A percentile compares a stretch with the other conserved stretches of the same genome.
These are phyloP conservation scores for Pyrrhopygopsis socrates DNA, from an alignment of 2,888 invertebrate species.

Conservation along the genomic window DNA sequence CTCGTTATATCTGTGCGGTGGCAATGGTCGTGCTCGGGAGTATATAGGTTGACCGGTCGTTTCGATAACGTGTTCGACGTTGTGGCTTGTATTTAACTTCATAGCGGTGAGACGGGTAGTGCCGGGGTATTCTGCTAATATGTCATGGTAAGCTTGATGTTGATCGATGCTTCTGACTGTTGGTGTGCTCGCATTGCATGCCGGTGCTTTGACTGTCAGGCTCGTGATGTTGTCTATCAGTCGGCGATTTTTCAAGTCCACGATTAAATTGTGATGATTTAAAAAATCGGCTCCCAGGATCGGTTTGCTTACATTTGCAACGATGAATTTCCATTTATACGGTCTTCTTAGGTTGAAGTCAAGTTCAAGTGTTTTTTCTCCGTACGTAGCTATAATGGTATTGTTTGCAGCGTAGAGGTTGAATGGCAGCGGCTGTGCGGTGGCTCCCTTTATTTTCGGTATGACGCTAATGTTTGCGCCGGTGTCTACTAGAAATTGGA, in stretches of 20 bases:
- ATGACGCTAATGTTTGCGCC: neutral
- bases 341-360: slow-evolving; percentile 29
- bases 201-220: neutral
- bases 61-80: slow-evolving; percentile 28
- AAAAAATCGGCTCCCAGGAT: no score
- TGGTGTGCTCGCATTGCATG: neutral
- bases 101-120: neutral
- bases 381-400: slow-evolving; percentile 35
- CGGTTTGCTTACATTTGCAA: neutral
- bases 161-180: neutral
- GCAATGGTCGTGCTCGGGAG: slow-evolving; percentile 25
- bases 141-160: neutral
- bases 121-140: neutral
- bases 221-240: neutral
- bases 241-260: no score
- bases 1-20: neutral
- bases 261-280: no score
- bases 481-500: slow-evolving; percentile 24
- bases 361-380: slow-evolving; percentile 26
- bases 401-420: slow-evolving; percentile 48
- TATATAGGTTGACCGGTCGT: slow-evolving; percentile 8
- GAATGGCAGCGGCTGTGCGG: neutral
- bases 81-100: neutral
- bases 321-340: slow-evolving; percentile 43
- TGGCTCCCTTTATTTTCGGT: no score